Evolutionary conservation across 2,888 invertebrate species (phyloP), one percentile per base, ranked within the genome.

Genomic region (Dynastes grantii): DNA sequence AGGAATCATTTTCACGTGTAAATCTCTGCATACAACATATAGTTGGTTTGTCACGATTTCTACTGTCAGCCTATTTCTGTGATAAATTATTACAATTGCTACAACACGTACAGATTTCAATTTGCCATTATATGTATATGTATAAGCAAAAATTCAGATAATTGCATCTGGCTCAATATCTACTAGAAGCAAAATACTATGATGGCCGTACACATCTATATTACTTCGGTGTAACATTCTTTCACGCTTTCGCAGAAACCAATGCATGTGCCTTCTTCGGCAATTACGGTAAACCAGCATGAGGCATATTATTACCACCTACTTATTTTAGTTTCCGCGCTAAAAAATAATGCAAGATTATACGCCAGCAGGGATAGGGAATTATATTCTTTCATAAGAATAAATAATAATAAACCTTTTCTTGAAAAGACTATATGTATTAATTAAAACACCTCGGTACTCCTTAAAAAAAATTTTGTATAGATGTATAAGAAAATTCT

Each of bases 211-310:
- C 16, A 58, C 22, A 16, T 22, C 9, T 22, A 55, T n/a, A n/a
- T 16, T 55, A 58, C 55, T 22, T 58, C 55, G 55, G 9, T 27
- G 55, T 58, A 16, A 58, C 22, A 58, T 58, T 58, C 55, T 58
- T 58, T 58, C 55, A 58, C 55, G 55, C 22, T 58, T 58, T 58
- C 16, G 55, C 22, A 58, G 55, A 58, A 58, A 58, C 55, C 53
- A 16, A 53, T 53, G 53, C n/a, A 4, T 53, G 53, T 13, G n/a
- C 16, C 55, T 58, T 58, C 55, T 58, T 58, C 55, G n/a, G 55
- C 22, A 53, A 53, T 53, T 53, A 53, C 53, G 16, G 53, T 53
- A 53, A 16, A 58, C 55, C 22, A 58, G 55, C 16, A 22, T 22
- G 55, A 16, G n/a, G 22, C 9, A 58, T 58, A 58, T 58, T 58